phyloP scores from a whole-genome alignment of 2,797 vertebrate species.

The Acropternis orthonyx region DNA sequence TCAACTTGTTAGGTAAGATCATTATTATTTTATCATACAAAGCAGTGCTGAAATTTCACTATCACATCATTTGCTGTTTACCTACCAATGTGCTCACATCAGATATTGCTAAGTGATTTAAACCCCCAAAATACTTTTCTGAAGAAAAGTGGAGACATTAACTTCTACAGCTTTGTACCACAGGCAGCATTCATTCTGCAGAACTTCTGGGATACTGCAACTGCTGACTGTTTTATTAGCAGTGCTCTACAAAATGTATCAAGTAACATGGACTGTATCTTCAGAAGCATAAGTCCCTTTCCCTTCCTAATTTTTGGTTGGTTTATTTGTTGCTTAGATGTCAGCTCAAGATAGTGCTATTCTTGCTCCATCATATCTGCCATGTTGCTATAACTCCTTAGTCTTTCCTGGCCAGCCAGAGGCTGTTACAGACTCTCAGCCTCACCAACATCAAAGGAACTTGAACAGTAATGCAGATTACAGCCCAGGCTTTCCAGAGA shows the following conservation, averaged over 20 bases:
- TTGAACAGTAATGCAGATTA: rapidly evolving
- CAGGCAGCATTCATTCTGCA: neutral
- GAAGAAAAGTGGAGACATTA: neutral
- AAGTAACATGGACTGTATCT: neutral
- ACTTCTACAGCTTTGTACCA: neutral
- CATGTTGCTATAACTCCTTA: neutral
- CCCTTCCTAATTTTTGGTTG: neutral
- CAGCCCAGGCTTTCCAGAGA: neutral
- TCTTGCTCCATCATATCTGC: neutral
- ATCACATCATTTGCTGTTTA: neutral
- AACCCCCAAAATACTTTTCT: neutral
- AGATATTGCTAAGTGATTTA: neutral
- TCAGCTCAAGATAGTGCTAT: neutral
- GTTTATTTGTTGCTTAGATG: neutral
- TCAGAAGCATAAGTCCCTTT: neutral
- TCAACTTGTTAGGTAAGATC: conserved; percentile 37
- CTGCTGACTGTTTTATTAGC: neutral
- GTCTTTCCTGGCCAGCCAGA: neutral
- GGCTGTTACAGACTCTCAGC: neutral
- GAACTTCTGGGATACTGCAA: neutral
- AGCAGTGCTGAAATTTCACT: conserved; percentile 15
- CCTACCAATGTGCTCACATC: neutral
- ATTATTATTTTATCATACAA: conserved; percentile 48
- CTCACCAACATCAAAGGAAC: neutral
- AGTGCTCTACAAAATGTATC: neutral